Evolutionary conservation across 2,797 vertebrate species (phyloP), one percentile per base, ranked within the genome.

Genomic region (Remorina albescens): DNA sequence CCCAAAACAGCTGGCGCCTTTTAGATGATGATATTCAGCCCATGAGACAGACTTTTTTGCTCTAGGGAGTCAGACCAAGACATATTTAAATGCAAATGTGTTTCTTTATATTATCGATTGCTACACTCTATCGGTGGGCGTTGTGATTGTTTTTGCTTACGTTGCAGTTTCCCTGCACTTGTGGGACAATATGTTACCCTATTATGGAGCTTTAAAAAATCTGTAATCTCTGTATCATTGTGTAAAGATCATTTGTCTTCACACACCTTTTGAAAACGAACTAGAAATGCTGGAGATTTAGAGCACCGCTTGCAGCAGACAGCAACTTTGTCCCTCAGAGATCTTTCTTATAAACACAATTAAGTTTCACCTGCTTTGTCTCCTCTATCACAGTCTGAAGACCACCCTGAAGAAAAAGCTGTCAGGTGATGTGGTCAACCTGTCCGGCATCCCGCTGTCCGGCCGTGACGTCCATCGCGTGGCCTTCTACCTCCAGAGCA

Each of bases 351-450:
- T 65, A 21, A 32, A 60, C 55, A 57, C 50, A 4, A 23, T 36
- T 6, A 34, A 32, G 8, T 67, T 36, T n/a, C n/a, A n/a, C n/a
- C n/a, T 65, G 15, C 68, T 74, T 57, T 75, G 53, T 61, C 34
- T 74, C 53, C 36, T 61, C 15, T 21, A 15, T 56, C 66, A 12
- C 78, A 97, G 97, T 74, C 89, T 98, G 80, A 97, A 96, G 89
- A 95, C 90, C 57, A 95, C 92, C 44, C 89, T 98, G 82, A 95
- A 96, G 94, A 96, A 95, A 91, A 96, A 95, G 64, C 86, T 93
- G 67, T 91, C 91, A 16, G 93, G 87, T 0, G 95, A 96, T 9
- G 93, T 96, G 0, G 66, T 97, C 83, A 95, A 96, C 87, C 91
- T 98, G 8, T 97, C 95, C 0, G 96, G 97, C 66, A 95, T 96